Evolutionary conservation across 1,140 invertebrate genomes (phyloP).

Genomic region (Trichomalopsis sarcophagae): DNA sequence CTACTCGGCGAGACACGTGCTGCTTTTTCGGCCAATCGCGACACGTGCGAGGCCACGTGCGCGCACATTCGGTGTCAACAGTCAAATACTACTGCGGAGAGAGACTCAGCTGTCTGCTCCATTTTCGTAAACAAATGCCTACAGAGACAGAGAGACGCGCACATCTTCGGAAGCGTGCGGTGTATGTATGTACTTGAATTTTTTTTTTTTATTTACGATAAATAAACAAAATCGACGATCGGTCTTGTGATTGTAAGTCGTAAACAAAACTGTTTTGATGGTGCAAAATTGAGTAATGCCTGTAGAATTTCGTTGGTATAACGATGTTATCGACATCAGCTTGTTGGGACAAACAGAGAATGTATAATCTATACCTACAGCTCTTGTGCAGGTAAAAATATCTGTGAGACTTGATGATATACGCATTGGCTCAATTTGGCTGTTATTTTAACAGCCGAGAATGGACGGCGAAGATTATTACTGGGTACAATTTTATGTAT

Average conservation of each 20-base stretch:
- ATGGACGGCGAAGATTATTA: too few species aligned
- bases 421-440: too few species aligned
- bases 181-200: not conserved
- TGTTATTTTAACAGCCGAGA: too few species aligned
- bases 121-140: constrained; percentile 4
- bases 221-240: too few species aligned
- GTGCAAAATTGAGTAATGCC: not conserved
- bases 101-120: not conserved
- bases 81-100: not conserved
- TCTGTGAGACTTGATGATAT: not conserved
- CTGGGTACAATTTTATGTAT: too few species aligned
- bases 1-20: not conserved
- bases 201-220: not conserved
- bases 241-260: not conserved
- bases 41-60: constrained; percentile 22
- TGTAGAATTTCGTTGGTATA: not conserved
- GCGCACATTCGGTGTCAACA: not conserved
- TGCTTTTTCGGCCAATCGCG: not conserved
- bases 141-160: not conserved
- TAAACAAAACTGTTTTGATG: not conserved
- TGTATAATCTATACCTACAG: not conserved
- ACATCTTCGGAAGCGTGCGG: too few species aligned
- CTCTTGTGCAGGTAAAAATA: not conserved
- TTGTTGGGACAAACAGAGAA: too few species aligned
- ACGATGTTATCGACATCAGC: too few species aligned